Base-by-base conservation (phyloP, 2,888 invertebrate species). In the Cylindroiulus punctatus region DNA sequence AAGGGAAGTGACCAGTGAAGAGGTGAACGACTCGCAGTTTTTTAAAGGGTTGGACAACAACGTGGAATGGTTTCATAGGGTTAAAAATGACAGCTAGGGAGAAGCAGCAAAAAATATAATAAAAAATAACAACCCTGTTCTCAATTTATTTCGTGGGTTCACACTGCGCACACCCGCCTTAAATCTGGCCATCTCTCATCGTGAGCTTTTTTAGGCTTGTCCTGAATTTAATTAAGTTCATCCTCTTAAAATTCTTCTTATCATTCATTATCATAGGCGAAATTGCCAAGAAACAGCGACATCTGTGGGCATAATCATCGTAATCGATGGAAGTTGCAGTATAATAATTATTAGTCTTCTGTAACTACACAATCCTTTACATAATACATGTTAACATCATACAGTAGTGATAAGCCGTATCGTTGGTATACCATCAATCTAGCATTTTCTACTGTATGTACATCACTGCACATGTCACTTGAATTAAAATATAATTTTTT, bases 1-100 rank as follows among this genome's bases (percentile, higher is more conserved):
- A 83, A 44, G 83, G 83, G 83, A 83, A 83, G 83, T 83, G 83
- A 83, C 83, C 83, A 83, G 42, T 42, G 44, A 83, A 83, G 44
- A 83, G 83, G 83, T 83, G 83, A 83, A 83, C 44, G 83, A 83
- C 83, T 83, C 44, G 42, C n/a, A 26, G 83, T 40, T 40, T n/a
- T n/a, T 22, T 83, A 83, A 42, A 83, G 44, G 44, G 83, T 83
- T 76, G 76, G 76, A 76, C 76, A 52, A n/a, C 52, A 76, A 76
- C 76, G 30, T 76, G 76, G 32, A 76, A 76, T 32, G 76, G 76
- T 76, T 76, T 76, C 76, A 76, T 76, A 76, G 76, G 76, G 76
- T 76, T 76, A 32, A 76, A 76, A 76, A 76, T 76, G 76, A 76
- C 76, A 76, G 76, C 76, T 76, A 76, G 30, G 76, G 76, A 76